Conservation (phyloP, 1,140 invertebrate genomes). For the Diorhabda carinulata region DNA sequence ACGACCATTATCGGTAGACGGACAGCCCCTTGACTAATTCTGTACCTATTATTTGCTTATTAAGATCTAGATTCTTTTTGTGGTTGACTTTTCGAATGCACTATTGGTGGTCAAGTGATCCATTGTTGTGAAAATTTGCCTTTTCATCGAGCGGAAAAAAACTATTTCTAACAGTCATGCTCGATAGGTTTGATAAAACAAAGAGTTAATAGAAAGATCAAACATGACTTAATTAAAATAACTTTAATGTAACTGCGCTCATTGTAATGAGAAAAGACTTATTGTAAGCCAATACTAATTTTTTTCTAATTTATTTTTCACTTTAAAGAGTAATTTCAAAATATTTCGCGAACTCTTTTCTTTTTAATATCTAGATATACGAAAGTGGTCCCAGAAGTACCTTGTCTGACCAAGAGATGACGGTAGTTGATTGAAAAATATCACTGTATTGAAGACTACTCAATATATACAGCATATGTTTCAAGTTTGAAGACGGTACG, state of each 20-base stretch:
- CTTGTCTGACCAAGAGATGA: too few relatives aligned
- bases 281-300: conserved; percentile 4
- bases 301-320: too few relatives aligned
- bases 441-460: too few relatives aligned
- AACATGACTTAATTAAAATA: conserved; percentile 1
- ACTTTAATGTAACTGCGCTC: background rate
- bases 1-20: too few relatives aligned
- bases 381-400: too few relatives aligned
- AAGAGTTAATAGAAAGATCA: background rate
- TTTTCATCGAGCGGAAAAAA: conserved; percentile 2
- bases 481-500: too few relatives aligned
- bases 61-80: conserved; percentile 2
- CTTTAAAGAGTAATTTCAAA: too few relatives aligned
- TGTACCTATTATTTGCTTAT: background rate
- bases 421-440: too few relatives aligned
- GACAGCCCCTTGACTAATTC: background rate
- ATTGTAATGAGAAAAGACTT: too few relatives aligned
- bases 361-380: too few relatives aligned
- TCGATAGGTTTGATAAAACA: background rate
- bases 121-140: conserved; percentile 2
- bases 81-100: background rate
- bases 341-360: too few relatives aligned
- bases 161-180: conserved; percentile 1
- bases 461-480: too few relatives aligned
- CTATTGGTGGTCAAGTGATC: background rate